Percentiles rank a stretch among this genome's conserved stretches.
phyloP scores from a whole-genome alignment of 30 jellyfish, hydroid and myxozoan genomes.

The Hydra vulgaris region DNA sequence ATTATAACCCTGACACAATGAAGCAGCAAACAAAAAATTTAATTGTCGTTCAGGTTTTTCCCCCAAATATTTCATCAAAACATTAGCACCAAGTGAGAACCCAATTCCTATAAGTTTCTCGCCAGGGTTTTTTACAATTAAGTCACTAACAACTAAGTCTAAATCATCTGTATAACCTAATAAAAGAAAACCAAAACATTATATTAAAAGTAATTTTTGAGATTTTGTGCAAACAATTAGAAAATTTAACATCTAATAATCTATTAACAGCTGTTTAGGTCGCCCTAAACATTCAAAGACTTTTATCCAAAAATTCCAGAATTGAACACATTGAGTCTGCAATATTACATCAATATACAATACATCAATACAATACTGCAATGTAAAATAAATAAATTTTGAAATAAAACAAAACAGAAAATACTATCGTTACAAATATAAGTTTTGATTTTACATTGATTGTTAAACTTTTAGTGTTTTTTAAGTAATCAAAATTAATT shows the following conservation, averaged over 20 bases:
- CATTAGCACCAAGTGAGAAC: slow-evolving; percentile 83
- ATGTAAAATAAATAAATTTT: no score
- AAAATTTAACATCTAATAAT: neutral
- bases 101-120: slow-evolving; percentile 73
- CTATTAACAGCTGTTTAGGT: neutral
- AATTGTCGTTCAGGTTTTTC: slow-evolving; percentile 59
- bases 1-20: slow-evolving; percentile 87
- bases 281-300: no score
- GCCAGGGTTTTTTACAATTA: slow-evolving; percentile 15
- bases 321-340: no score
- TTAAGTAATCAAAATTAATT: no score
- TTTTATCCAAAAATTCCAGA: no score
- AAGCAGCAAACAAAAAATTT: slow-evolving; percentile 60
- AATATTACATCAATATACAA: no score
- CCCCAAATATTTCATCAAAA: slow-evolving; percentile 75
- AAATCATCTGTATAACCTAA: slow-evolving; percentile 78
- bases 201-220: neutral
- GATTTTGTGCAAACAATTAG: neutral
- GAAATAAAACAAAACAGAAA: no score
- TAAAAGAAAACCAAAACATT: neutral
- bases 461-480: no score
- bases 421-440: no score
- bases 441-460: no score
- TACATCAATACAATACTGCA: no score
- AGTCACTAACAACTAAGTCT: slow-evolving; percentile 52